Base-by-base conservation (phyloP, 1,140 invertebrate species). In the Trachelipus rathkii region DNA sequence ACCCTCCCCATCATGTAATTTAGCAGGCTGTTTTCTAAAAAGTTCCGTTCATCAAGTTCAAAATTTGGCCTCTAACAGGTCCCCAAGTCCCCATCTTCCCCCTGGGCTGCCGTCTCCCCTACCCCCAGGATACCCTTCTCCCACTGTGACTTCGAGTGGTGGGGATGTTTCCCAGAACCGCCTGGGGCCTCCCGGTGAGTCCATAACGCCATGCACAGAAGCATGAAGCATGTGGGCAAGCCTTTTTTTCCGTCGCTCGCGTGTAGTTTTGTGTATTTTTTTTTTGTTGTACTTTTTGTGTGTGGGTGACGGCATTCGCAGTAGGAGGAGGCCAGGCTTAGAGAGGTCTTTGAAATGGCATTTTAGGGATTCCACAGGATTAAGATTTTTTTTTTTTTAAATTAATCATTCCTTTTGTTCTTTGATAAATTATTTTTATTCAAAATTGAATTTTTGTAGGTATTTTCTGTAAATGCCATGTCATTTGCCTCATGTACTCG, bases 211-310 rank as follows among this genome's bases (percentile, higher is more conserved):
- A 60, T 60, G 50, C 50, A 60, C 50, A 60, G 50, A 60, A 60
- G 50, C 50, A 60, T 60, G 50, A 60, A 60, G 50, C 50, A 60
- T 60, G 50, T 60, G 50, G 50, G 50, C 50, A 60, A 60, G 50
- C 50, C 50, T 60, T 19, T 15, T 19, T 19, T 13, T 60, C 19
- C 50, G 19, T 60, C 19, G 11, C 50, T 60, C 11, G 11, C 50
- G 50, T 33, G 33, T 60, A 60, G 50, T 60, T 13, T 60, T 60
- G 50, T 60, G 2, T 13, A 4, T 60, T 13, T 60, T 60, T 13
- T 60, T 60, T 13, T 3, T 60, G 50, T 60, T 60, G 50, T 60
- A 15, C 11, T 60, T 15, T 9, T 60, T 60, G 50, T 19, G 50
- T 60, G 11, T 60, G 50, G 50, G 19, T 60, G 50, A 60, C 19